Evolutionary conservation across 1,140 invertebrate species (phyloP).

Genomic region (Drosophila sp.): DNA sequence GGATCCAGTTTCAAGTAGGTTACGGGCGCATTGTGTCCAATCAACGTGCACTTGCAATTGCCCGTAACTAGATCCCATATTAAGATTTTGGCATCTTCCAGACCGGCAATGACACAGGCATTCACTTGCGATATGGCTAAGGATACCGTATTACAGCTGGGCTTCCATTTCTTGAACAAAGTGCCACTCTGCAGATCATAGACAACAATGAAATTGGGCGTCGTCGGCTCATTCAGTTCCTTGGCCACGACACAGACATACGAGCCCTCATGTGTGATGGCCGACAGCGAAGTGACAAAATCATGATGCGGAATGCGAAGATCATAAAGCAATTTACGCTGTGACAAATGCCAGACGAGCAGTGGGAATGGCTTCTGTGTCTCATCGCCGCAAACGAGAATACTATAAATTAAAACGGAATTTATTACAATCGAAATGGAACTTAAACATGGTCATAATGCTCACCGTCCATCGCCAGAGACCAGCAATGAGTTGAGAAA

Average conservation of each 20-base stretch:
- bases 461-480: constrained; percentile 92
- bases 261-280: constrained; percentile 93
- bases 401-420: constrained; percentile 84
- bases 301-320: constrained; percentile 94
- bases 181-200: constrained; percentile 97
- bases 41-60: constrained; percentile 86
- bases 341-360: constrained; percentile 94
- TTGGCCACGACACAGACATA: constrained; percentile 89
- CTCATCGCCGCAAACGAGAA: constrained; percentile 95
- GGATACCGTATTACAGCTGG: constrained; percentile 90
- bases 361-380: constrained; percentile 95
- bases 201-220: constrained; percentile 94
- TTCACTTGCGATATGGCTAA: constrained; percentile 92
- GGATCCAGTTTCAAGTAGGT: constrained; percentile 89
- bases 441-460: neutral
- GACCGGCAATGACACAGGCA: constrained; percentile 92
- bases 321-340: constrained; percentile 93
- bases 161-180: constrained; percentile 95
- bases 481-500: constrained; percentile 95
- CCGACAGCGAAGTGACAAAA: constrained; percentile 92
- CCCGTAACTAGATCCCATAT: constrained; percentile 95
- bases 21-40: constrained; percentile 91
- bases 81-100: constrained; percentile 92
- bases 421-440: neutral
- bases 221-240: constrained; percentile 91